Evolutionary conservation across 2,888 invertebrate genomes (phyloP).

Genomic region (Nasonovia ribisnigri): DNA sequence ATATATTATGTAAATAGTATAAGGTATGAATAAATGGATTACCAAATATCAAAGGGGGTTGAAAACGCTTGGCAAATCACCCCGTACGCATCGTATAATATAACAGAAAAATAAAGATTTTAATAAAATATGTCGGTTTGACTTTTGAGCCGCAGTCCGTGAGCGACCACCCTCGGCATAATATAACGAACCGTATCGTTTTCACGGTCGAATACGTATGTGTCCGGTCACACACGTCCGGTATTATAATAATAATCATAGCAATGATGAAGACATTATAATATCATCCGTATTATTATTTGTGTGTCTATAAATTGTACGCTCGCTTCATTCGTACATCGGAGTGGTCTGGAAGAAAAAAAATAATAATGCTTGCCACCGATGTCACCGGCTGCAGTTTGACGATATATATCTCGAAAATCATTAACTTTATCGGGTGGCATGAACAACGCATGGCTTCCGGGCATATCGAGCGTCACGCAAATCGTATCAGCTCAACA

Average conservation of each 20-base stretch:
- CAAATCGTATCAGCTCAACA: slow-evolving; percentile 45
- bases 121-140: background rate
- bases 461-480: slow-evolving; percentile 44
- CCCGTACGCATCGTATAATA: background rate
- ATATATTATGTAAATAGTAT: too few relatives aligned
- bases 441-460: slow-evolving; percentile 38
- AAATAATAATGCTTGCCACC: too few relatives aligned
- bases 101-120: background rate
- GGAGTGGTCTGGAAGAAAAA: background rate
- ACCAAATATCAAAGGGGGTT: background rate
- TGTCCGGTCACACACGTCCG: background rate
- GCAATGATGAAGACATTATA: background rate
- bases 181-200: background rate
- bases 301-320: background rate
- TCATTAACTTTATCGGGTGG: background rate
- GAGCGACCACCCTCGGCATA: background rate
- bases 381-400: too few relatives aligned
- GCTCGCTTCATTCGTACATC: background rate
- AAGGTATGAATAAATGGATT: background rate
- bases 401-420: background rate
- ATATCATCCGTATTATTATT: background rate
- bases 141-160: background rate
- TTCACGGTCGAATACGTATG: background rate
- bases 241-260: background rate
- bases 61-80: background rate